Base-by-base conservation (phyloP, 2,888 invertebrate species). In the Rapana venosa region DNA sequence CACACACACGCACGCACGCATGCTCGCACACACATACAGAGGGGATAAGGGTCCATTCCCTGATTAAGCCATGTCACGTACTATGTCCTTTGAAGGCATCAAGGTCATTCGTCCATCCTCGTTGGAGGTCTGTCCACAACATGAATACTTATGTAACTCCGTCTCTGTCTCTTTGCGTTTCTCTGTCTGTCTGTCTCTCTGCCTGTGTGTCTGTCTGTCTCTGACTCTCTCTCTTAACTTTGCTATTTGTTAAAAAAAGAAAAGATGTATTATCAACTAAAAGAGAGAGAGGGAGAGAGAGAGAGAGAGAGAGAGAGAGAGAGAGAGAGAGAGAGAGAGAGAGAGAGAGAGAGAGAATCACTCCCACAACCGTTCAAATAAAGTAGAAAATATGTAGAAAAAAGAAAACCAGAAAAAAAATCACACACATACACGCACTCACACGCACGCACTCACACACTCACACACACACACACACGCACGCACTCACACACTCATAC, bases 81-180 rank as follows among this genome's bases (percentile, higher is more conserved):
- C 66, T 66, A 2, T 17, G 17, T 66, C 26, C 20, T 6, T 66
- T 66, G 17, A 22, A 22, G 17, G 13, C 13, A 22, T 66, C 26
- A 66, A 66, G 17, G 66, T 66, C 20, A 22, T 17, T 13, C 17
- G 13, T 1, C 26, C 26, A 66, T 2, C 20, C 17, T 22, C 66
- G 66, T 17, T 26, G 26, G 66, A 66, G 17, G 26, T 26, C 17
- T 66, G 66, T 66, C 13, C 30, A 77, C 26, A 2, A 77, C 77
- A n/a, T 30, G 13, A 13, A 77, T 13, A 77, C 26, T 47, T 47
- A 77, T 30, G 30, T 2, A 1, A 26, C 36, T 36, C n/a, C 15
- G 8, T 70, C 32, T 87, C 87, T 87, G 56, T 87, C 87, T 87
- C 70, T 87, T 70, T 87, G 61, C 66, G 30, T 87, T 70, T 87